Evolutionary conservation across 2,113 vertebrate genomes (phyloP).

Genomic region (Gobius niger): DNA sequence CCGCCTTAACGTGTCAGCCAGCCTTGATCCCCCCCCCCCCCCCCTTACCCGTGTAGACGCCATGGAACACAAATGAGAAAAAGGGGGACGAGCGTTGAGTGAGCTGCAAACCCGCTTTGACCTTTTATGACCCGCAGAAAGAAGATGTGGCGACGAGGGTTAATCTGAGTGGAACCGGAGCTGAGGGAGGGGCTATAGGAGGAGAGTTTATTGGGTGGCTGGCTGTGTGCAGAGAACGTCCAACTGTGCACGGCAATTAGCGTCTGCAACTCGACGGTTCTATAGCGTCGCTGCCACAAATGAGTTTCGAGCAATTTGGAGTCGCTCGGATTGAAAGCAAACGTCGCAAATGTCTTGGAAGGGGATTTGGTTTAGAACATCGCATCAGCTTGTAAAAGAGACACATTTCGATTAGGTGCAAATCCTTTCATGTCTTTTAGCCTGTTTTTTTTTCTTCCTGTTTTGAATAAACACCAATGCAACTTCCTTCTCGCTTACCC

Average conservation of each 20-base stretch:
- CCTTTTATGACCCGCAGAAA: slow-evolving; percentile 41
- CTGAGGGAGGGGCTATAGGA: not conserved
- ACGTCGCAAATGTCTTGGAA: slow-evolving; percentile 8
- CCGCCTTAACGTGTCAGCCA: slow-evolving; percentile 36
- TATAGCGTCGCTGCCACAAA: slow-evolving; percentile 20
- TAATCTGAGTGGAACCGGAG: slow-evolving; percentile 31
- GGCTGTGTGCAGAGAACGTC: slow-evolving; percentile 7
- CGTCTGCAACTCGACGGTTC: slow-evolving; percentile 29
- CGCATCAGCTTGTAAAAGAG: slow-evolving; percentile 47
- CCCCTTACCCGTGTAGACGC: slow-evolving; percentile 34
- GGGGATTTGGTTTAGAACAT: not conserved
- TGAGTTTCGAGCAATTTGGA: not conserved
- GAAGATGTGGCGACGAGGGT: slow-evolving; percentile 3
- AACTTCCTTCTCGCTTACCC: slow-evolving; percentile 44
- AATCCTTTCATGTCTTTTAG: slow-evolving; percentile 49
- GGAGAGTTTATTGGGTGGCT: slow-evolving; percentile 9
- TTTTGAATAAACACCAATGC: slow-evolving; percentile 25
- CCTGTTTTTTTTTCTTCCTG: slow-evolving; percentile 17
- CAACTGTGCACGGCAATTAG: slow-evolving; percentile 47
- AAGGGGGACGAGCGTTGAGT: not conserved
- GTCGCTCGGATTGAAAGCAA: not conserved
- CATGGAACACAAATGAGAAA: slow-evolving; percentile 15
- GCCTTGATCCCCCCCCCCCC: slow-evolving; percentile 36
- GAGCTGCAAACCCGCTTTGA: slow-evolving; percentile 42
- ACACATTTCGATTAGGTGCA: slow-evolving; percentile 46